phyloP scores from a whole-genome alignment of 2,888 invertebrate species.

The Galerucella calmariensis region DNA sequence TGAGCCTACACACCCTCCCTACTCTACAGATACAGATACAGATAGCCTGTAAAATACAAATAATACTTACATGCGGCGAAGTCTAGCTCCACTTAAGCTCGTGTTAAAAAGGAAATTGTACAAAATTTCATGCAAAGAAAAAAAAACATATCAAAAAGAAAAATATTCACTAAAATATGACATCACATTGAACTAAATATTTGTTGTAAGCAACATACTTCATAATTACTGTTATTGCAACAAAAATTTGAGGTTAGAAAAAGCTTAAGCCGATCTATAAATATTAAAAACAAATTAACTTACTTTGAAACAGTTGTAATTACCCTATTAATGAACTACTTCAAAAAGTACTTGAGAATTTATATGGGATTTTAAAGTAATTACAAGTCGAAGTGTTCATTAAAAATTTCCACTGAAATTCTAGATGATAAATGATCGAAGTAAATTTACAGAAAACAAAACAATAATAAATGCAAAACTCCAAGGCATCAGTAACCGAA shows the following conservation, averaged over 20 bases:
- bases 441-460: constrained; percentile 15
- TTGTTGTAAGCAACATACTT: too few relatives aligned
- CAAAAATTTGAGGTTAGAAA: background rate
- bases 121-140: too few relatives aligned
- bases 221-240: too few relatives aligned
- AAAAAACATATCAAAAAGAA: too few relatives aligned
- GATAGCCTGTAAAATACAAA: too few relatives aligned
- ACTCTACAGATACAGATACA: too few relatives aligned
- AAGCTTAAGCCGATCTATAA: background rate
- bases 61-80: too few relatives aligned
- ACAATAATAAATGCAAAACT: constrained; percentile 7
- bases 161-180: too few relatives aligned
- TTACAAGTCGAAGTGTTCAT: constrained; percentile 11
- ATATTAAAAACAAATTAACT: background rate
- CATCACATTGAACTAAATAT: too few relatives aligned
- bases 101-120: too few relatives aligned
- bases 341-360: background rate
- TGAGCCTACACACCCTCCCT: too few relatives aligned
- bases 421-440: constrained; percentile 19
- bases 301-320: background rate
- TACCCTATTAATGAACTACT: background rate
- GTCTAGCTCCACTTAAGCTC: too few relatives aligned
- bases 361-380: background rate
- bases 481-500: background rate
- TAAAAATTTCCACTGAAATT: constrained; percentile 16